phyloP scores from a whole-genome alignment of 2,888 invertebrate genomes.

The Boloria euphrosyne region DNA sequence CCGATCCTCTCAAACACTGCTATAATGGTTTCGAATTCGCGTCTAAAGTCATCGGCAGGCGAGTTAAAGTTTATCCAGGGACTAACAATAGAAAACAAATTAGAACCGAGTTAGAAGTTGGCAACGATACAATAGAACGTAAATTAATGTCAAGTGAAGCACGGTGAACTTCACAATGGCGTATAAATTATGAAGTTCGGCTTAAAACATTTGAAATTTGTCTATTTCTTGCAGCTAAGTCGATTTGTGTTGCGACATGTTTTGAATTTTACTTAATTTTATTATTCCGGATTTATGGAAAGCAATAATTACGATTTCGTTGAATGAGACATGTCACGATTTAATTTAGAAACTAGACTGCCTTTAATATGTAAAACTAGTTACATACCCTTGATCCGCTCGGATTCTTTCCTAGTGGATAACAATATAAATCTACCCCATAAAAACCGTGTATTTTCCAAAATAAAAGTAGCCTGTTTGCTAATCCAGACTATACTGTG shows the following conservation, averaged over 20 bases:
- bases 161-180: conserved; percentile 40
- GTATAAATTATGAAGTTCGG: conserved; percentile 38
- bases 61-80: conserved; percentile 43
- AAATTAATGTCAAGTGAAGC: conserved; percentile 45
- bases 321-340: too few species aligned
- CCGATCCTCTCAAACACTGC: not conserved
- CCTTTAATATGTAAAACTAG: too few species aligned
- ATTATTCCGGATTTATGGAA: too few species aligned
- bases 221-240: conserved; percentile 24
- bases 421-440: too few species aligned
- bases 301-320: too few species aligned
- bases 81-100: conserved; percentile 48
- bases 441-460: too few species aligned
- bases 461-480: too few species aligned
- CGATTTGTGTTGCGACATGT: conserved; percentile 8
- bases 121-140: conserved; percentile 45
- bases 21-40: conserved; percentile 38
- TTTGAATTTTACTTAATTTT: too few species aligned
- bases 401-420: too few species aligned
- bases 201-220: conserved; percentile 28
- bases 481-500: too few species aligned
- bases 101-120: conserved; percentile 46
- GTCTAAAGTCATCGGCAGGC: conserved; percentile 39
- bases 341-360: too few species aligned
- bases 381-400: too few species aligned